phyloP scores from a whole-genome alignment of 2,888 invertebrate genomes.

The Ctena decussata region DNA sequence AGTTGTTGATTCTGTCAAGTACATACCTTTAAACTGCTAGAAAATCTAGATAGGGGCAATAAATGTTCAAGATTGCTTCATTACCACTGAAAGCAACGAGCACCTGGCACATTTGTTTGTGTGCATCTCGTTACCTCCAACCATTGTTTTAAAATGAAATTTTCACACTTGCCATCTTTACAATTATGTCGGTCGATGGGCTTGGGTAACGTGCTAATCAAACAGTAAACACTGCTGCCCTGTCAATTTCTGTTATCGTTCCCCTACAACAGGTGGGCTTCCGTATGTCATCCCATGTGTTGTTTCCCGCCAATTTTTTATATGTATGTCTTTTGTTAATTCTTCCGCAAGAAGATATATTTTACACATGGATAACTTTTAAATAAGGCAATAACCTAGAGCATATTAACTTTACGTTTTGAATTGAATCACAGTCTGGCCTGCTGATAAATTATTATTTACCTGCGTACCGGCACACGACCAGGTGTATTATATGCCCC shows the following conservation, averaged over 20 bases:
- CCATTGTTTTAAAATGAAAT: neutral
- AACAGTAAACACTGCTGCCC: neutral
- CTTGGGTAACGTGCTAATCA: neutral
- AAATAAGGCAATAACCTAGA: neutral
- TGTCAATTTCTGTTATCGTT: neutral
- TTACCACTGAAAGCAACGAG: conserved; percentile 6
- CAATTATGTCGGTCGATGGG: neutral
- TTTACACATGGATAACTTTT: neutral
- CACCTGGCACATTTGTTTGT: conserved; percentile 46
- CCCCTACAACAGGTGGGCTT: conserved; percentile 58
- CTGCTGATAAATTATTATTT: conserved; percentile 21
- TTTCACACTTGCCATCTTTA: neutral
- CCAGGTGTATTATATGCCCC: conserved; percentile 63
- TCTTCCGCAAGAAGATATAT: neutral
- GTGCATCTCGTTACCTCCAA: neutral
- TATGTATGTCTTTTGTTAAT: neutral
- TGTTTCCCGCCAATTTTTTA: conserved; percentile 60
- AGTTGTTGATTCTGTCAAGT: conserved; percentile 26
- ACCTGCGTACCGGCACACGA: conserved; percentile 57
- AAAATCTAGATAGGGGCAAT: neutral
- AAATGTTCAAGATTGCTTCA: conserved; percentile 5
- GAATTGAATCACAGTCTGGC: neutral
- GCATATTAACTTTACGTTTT: neutral
- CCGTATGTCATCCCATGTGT: conserved; percentile 46
- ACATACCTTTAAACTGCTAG: neutral